A percentile compares a stretch with the other conserved stretches of the same genome.
Evolutionary conservation across 2,888 invertebrate genomes (phyloP).

Genomic region (Nasonia oneida): DNA sequence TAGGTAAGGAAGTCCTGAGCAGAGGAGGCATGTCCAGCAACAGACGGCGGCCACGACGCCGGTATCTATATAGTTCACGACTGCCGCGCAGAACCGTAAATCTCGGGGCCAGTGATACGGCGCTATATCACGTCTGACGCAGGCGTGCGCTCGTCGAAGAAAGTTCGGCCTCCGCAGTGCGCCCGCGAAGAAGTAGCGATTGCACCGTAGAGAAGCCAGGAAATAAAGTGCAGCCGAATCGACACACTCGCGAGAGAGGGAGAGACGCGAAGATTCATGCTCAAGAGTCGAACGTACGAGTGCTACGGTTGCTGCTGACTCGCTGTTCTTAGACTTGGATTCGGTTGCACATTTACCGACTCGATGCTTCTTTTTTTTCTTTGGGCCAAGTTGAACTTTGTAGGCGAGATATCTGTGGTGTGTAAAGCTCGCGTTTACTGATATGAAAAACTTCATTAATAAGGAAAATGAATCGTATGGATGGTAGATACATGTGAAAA

Average conservation of each 20-base stretch:
- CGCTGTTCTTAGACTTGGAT: conserved; percentile 10
- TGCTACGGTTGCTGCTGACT: conserved; percentile 1
- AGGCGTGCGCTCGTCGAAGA: conserved; percentile 28
- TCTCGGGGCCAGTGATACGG: conserved; percentile 53
- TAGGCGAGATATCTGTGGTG: neutral
- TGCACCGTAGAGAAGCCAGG: neutral
- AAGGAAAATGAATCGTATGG: no score
- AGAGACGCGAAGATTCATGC: conserved; percentile 21
- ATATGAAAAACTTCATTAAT: no score
- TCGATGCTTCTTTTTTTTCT: neutral
- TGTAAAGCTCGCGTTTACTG: no score
- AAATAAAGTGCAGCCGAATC: conserved; percentile 39
- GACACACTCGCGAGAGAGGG: conserved; percentile 17
- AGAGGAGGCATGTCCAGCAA: neutral
- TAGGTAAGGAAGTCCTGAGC: conserved; percentile 1
- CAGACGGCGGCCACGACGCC: neutral
- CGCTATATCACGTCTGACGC: conserved; percentile 56
- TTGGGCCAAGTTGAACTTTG: neutral
- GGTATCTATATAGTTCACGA: conserved; percentile 13
- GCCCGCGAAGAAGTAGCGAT: neutral
- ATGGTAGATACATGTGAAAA: no score
- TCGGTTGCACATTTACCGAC: neutral
- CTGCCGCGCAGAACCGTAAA: conserved; percentile 31
- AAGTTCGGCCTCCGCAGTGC: conserved; percentile 24
- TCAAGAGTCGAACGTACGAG: neutral